A percentile compares a stretch with the other conserved stretches of the same genome.
These are phyloP conservation scores for Apodemus agrarius DNA, from an alignment of 2,797 vertebrate genomes.

Conservation along the genomic window DNA sequence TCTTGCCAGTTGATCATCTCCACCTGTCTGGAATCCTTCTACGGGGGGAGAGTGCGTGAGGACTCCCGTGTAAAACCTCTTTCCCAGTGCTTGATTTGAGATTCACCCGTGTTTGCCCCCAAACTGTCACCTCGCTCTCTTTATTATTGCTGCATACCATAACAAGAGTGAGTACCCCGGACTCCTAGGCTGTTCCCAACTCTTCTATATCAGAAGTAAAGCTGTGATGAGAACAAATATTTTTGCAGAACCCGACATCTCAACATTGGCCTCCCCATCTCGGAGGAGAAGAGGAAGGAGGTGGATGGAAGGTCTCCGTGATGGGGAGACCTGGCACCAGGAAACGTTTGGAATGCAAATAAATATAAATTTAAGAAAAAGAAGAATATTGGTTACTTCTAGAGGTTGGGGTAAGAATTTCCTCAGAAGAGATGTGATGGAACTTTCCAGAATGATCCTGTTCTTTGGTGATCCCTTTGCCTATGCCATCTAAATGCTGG, in stretches of 20 bases:
- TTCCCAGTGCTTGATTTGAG: background rate
- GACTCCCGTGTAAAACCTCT: background rate
- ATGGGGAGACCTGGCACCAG: background rate
- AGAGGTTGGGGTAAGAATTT: background rate
- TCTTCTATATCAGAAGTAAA: conserved; percentile 28
- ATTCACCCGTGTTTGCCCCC: background rate
- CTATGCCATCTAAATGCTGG: background rate
- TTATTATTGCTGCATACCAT: background rate
- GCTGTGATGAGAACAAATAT: background rate
- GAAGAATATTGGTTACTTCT: background rate
- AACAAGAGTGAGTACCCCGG: background rate
- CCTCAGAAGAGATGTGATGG: background rate
- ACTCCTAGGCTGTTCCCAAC: background rate
- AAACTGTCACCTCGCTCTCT: background rate
- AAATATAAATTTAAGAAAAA: background rate
- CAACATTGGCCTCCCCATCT: conserved; percentile 36
- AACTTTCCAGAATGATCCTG: background rate
- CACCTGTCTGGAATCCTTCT: background rate
- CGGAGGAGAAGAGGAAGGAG: background rate
- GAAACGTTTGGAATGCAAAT: background rate
- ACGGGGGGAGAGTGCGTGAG: background rate
- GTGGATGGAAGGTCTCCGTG: background rate
- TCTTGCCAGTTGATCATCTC: background rate
- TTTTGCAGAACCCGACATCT: conserved; percentile 20
- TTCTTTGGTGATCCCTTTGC: background rate